Percentiles rank a stretch among this genome's conserved stretches.
Conservation (phyloP, 2,888 invertebrate species). For the Resseliella maxima region DNA sequence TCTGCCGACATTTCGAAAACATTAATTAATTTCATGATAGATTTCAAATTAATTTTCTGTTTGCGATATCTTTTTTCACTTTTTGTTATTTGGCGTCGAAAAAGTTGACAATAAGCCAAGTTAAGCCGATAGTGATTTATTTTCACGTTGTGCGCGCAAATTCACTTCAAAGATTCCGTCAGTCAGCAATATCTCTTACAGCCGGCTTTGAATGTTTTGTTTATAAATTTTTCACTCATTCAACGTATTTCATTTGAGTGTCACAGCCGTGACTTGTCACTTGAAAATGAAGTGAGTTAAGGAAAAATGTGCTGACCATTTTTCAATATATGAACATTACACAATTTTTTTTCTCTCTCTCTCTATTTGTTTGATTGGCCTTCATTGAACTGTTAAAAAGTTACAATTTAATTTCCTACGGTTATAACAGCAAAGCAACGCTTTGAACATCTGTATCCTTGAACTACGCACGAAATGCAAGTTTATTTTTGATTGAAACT, state of each 20-base stretch:
- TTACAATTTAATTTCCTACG: background rate
- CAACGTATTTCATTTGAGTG: background rate
- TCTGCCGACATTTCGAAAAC: background rate
- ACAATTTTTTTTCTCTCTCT: background rate
- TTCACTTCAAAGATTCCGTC: background rate
- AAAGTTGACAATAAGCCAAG: background rate
- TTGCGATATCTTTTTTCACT: background rate
- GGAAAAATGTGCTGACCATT: slow-evolving; percentile 16
- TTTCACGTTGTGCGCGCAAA: background rate
- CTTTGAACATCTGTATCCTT: slow-evolving; percentile 3
- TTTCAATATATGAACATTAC: background rate
- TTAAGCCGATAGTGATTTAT: background rate
- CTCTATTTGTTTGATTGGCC: background rate
- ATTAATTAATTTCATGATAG: slow-evolving; percentile 38
- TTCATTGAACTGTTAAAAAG: slow-evolving; percentile 29
- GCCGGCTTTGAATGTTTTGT: background rate
- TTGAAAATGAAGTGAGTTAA: background rate
- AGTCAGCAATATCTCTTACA: background rate
- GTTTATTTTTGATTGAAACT: slow-evolving; percentile 44
- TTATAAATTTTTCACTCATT: background rate
- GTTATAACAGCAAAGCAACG: background rate
- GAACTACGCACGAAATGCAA: slow-evolving; percentile 51
- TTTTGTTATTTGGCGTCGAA: background rate
- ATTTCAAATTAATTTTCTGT: slow-evolving; percentile 52
- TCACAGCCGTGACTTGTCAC: background rate